Percentiles rank a stretch among this genome's conserved stretches.
Evolutionary conservation across 2,797 vertebrate species (phyloP).

Genomic region (Enteromius anoplus): DNA sequence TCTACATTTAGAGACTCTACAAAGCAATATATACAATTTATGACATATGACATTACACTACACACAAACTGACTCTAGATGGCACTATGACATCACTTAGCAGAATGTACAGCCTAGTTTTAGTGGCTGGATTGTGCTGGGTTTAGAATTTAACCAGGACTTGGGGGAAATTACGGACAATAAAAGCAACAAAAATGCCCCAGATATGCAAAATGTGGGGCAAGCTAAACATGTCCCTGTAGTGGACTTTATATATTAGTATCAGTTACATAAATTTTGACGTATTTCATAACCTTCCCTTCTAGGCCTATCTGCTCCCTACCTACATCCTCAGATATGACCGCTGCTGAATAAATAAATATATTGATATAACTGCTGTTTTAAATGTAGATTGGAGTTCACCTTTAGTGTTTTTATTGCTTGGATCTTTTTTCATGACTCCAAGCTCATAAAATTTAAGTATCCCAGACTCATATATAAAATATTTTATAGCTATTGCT

Average conservation of each 20-base stretch:
- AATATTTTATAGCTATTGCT: conserved; percentile 7
- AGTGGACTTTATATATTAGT: not conserved
- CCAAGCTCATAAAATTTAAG: not conserved
- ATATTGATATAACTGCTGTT: not conserved
- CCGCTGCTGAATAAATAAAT: not conserved
- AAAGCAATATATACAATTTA: not conserved
- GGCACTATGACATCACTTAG: conserved; percentile 5
- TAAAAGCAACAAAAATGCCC: not conserved
- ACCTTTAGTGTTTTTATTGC: not conserved
- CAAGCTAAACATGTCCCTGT: not conserved
- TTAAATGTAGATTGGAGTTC: not conserved
- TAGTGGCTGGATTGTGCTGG: not conserved
- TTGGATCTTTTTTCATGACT: not conserved
- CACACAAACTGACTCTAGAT: conserved; percentile 28
- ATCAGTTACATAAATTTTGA: not conserved
- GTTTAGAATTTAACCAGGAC: not conserved
- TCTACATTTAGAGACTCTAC: not conserved
- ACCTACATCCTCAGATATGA: not conserved
- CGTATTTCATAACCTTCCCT: conserved; percentile 8
- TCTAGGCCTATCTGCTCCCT: not conserved
- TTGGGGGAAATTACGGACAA: not conserved
- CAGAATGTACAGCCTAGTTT: not conserved
- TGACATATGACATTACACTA: not conserved
- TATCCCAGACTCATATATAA: not conserved
- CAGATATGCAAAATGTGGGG: not conserved